Base-by-base conservation (phyloP, 2,888 invertebrate genomes). In the Chouioia cunea region DNA sequence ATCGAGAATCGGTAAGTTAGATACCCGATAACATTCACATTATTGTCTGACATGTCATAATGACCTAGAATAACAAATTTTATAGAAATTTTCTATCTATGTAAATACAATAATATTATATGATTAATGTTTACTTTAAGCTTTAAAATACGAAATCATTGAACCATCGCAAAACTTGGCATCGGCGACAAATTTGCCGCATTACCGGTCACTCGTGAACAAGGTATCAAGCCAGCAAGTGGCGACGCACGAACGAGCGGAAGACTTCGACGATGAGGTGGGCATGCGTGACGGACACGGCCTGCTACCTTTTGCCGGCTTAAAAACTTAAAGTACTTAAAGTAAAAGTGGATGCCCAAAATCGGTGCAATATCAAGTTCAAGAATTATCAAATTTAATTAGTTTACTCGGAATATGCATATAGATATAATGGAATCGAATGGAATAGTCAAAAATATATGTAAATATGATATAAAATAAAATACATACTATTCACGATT, bases 281-380 rank as follows among this genome's bases (percentile, higher is more conserved):
- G 43, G 65, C 46, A 52, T 50, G 46, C 54, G 20, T 36, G 58
- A 59, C 53, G 16, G 6, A 2, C 36, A 22, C 27, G 12, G 44
- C 52, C 8, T 4, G 52, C 44, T 44, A 47, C 65, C 72, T 65
- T 62, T 69, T 65, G 62, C 68, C 36, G 57, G n/a, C 53, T 56
- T n/a, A n/a, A n/a, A n/a, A n/a, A n/a, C n/a, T n/a, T n/a, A n/a
- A n/a, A n/a, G n/a, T n/a, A n/a, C n/a, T n/a, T n/a, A n/a, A 65
- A 68, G 68, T 68, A 69, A 68, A 65, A 68, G 68, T 65, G 56
- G 54, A 15, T 36, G 50, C 50, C 50, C 27, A 65, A 68, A 72
- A 63, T 64, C 44, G 43, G n/a, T 12, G 15, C 18, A 4, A 22
- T 47, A 52, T 63, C 60, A 68, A 69, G 72, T 69, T 72, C 72